Evolutionary conservation across 2,113 vertebrate species (phyloP).

Genomic region (Fregata magnificens): DNA sequence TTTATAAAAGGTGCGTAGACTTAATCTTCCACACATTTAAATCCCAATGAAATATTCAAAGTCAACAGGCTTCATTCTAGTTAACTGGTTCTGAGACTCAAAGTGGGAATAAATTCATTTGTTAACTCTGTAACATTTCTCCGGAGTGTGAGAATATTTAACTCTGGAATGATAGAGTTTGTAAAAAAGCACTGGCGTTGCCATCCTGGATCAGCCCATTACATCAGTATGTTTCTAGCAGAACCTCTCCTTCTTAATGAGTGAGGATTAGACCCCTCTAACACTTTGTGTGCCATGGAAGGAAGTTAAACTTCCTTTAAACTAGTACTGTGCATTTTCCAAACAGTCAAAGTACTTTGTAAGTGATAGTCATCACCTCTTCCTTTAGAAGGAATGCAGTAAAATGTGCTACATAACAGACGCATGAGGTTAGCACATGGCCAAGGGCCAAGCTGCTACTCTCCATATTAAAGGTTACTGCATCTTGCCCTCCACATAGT

Average conservation of each 20-base stretch:
- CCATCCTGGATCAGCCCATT: accelerated
- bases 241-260: background rate
- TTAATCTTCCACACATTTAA: background rate
- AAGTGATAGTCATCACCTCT: background rate
- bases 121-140: background rate
- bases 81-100: background rate
- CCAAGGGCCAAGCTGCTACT: background rate
- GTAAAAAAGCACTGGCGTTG: background rate
- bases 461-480: background rate
- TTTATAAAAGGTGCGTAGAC: background rate
- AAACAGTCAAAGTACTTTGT: background rate
- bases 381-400: background rate
- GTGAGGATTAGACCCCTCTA: background rate
- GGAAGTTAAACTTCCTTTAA: background rate
- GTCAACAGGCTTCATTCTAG: background rate
- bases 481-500: background rate
- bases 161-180: background rate
- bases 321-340: background rate
- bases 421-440: background rate
- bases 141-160: background rate
- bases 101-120: background rate
- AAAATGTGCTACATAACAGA: background rate
- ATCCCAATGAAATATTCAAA: background rate
- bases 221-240: background rate
- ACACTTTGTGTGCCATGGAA: background rate